Conservation (phyloP, 1,140 invertebrate species). For the Scaptomyza montana region DNA sequence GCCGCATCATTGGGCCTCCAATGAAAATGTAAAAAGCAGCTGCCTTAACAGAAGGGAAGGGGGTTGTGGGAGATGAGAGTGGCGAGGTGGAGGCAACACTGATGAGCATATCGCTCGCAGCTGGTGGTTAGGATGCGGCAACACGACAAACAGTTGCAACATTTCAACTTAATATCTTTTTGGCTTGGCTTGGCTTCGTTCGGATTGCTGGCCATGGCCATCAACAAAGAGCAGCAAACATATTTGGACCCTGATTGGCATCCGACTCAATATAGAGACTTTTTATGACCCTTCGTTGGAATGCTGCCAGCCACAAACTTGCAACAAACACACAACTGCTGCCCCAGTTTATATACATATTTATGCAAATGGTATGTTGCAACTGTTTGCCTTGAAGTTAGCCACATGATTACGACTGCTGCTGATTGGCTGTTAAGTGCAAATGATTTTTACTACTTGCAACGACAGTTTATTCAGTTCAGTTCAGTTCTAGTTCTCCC, state of each 20-base stretch:
- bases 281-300: conserved; percentile 43
- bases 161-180: background rate
- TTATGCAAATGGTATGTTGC: conserved; percentile 13
- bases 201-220: conserved; percentile 23
- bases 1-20: conserved; percentile 30
- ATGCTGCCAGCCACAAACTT: conserved; percentile 31
- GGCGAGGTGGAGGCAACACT: background rate
- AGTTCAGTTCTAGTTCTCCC: background rate
- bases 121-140: conserved; percentile 11
- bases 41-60: background rate
- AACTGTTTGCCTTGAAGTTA: conserved; percentile 5
- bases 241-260: conserved; percentile 58
- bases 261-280: conserved; percentile 38
- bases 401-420: conserved; percentile 15
- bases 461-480: conserved; percentile 15
- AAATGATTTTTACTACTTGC: conserved; percentile 43
- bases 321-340: background rate
- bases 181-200: too few relatives aligned
- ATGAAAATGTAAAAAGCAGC: conserved; percentile 72
- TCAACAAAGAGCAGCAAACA: conserved; percentile 64
- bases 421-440: conserved; percentile 46
- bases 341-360: background rate
- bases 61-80: background rate
- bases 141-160: background rate
- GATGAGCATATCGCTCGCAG: conserved; percentile 3